Base-by-base conservation (phyloP, 1,140 invertebrate species). In the Lepidostoma basale region DNA sequence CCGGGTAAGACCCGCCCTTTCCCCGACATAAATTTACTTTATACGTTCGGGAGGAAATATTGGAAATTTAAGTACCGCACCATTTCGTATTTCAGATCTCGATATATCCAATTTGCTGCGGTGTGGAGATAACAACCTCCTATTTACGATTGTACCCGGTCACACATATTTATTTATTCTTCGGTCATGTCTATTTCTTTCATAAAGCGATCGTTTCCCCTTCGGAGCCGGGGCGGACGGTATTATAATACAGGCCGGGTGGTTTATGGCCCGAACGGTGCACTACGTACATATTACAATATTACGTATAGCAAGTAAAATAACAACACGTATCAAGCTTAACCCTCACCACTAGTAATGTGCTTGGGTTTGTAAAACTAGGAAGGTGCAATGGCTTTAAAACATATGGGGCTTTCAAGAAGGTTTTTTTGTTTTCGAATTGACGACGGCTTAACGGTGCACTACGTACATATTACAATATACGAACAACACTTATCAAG, bases 81-180 rank as follows among this genome's bases (percentile, higher is more conserved):
- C 56, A 36, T 59, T 59, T 23, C 56, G 56, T 59, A 59, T 59
- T 59, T 59, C 25, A 40, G 33, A 59, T 59, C 39, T 5, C 56
- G 22, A 59, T 59, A 14, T 39, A 39, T 40, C 56, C 56, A 59
- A 59, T 59, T 59, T 39, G 56, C 56, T 59, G 56, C 56, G 39
- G 33, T 14, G 36, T 2, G 33, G 39, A 59, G 56, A 59, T 59
- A 59, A 59, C 56, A 20, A n/a, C 39, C 10, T 10, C 16, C 56
- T 59, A 39, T 59, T 59, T 56, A 56, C 52, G 52, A 59, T 59
- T 26, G 23, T 59, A 40, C 36, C 56, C 36, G 56, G 56, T 59
- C 56, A 42, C 56, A 42, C 36, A 40, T 42, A 59, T 59, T 59
- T 42, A 59, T 59, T 59, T 59, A 56, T 49, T 49, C 22, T 49